Conservation (phyloP, 2,797 vertebrate species). For the Acrossocheilus fasciatus region DNA sequence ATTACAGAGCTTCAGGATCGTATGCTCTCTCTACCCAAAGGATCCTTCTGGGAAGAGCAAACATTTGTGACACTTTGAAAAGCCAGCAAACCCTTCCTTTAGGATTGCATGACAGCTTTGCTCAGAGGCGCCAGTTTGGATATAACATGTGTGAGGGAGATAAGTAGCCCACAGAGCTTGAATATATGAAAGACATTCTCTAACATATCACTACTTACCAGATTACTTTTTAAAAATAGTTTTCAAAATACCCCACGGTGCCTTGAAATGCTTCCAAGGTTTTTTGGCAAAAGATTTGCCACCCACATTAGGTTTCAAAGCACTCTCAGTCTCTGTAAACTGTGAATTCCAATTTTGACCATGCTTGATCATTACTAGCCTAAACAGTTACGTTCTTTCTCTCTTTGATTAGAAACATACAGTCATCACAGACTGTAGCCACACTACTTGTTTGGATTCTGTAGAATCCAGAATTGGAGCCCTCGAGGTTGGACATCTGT, state of each 20-base stretch:
- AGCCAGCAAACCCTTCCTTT: constrained; percentile 38
- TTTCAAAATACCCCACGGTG: constrained; percentile 38
- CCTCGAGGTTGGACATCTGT: constrained; percentile 51
- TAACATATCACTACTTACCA: constrained; percentile 50
- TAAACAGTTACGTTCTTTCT: constrained; percentile 22
- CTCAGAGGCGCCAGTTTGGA: constrained; percentile 29
- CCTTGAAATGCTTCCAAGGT: constrained; percentile 42
- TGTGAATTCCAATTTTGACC: constrained; percentile 39
- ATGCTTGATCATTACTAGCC: constrained; percentile 33
- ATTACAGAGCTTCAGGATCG: constrained; percentile 6
- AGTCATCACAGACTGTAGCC: constrained; percentile 5
- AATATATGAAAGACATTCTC: constrained; percentile 43
- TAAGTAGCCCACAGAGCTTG: constrained; percentile 45
- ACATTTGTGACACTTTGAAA: constrained; percentile 49
- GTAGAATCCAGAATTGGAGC: not conserved
- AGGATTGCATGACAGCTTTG: constrained; percentile 45
- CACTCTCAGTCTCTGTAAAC: constrained; percentile 23
- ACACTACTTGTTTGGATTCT: constrained; percentile 30
- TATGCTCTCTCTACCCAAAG: constrained; percentile 17
- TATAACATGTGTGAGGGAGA: constrained; percentile 48
- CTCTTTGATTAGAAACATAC: constrained; percentile 14
- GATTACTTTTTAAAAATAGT: constrained; percentile 44
- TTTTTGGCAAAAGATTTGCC: constrained; percentile 23
- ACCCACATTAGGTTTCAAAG: constrained; percentile 47
- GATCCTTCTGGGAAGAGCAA: constrained; percentile 28